Base-by-base conservation (phyloP, 2,797 vertebrate species). In the Xenentodon cancila region DNA sequence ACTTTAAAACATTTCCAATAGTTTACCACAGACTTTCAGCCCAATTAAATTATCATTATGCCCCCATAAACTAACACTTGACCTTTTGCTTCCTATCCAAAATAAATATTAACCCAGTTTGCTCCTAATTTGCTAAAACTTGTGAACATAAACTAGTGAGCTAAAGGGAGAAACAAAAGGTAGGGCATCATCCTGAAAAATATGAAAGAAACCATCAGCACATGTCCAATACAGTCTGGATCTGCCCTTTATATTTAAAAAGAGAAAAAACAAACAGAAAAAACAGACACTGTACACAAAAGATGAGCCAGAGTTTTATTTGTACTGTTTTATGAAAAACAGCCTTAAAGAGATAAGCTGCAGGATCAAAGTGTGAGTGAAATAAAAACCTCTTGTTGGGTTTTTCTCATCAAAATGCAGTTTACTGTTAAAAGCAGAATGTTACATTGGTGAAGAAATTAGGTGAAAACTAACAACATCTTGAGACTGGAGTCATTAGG, bases 301-400 rank as follows among this genome's bases (percentile, higher is more conserved):
- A 53, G 51, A 73, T 9, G 21, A 64, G 47, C 7, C 51, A 74
- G 53, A 16, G 15, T 13, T 67, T 30, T 9, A 13, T 22, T 71
- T 78, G 67, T 17, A 66, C 40, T 63, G 42, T 75, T 88, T 87
- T 76, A 78, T 75, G 30, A 57, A 68, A 66, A 57, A 65, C 64
- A 64, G 21, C 64, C 5, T 59, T 17, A 64, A 47, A 60, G 20
- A 73, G 4, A 68, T 61, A 56, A 61, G 25, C 74, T 59, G 43
- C 58, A 59, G 25, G 51, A 72, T 84, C 81, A 86, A 83, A 86
- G 86, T 87, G 80, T 76, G 42, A 48, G 15, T 75, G 66, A 62
- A 64, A 76, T 34, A 62, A 68, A 68, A 72, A 66, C 18, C 48
- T 62, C 64, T 32, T 57, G 62, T 59, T 68, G 4, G 37, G 13